These are phyloP conservation scores for Spicauda simplicius DNA, from an alignment of 2,888 invertebrate species.

Conservation along the genomic window DNA sequence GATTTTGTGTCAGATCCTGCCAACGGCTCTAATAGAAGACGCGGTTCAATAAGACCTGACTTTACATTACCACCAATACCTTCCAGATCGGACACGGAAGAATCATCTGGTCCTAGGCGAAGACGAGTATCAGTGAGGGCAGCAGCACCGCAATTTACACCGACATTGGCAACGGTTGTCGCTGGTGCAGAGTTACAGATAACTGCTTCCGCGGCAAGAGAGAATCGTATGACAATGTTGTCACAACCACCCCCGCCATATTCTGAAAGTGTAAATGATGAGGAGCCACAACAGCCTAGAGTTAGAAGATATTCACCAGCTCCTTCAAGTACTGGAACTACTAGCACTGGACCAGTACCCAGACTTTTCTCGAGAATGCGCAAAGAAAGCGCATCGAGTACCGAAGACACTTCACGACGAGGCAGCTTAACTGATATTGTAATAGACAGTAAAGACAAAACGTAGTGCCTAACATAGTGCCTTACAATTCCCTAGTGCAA, in stretches of 20 bases:
- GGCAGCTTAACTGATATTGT: slow-evolving; percentile 79
- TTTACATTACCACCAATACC: slow-evolving; percentile 58
- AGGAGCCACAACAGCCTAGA: slow-evolving; percentile 57
- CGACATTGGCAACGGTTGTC: slow-evolving; percentile 75
- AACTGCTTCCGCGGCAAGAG: slow-evolving; percentile 73
- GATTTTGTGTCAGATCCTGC: slow-evolving; percentile 58
- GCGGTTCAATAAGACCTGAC: slow-evolving; percentile 71
- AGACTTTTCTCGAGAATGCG: slow-evolving; percentile 75
- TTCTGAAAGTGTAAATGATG: slow-evolving; percentile 60
- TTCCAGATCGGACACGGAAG: slow-evolving; percentile 57
- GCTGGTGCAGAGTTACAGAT: slow-evolving; percentile 76
- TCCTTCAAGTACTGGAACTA: slow-evolving; percentile 62
- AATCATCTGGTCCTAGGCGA: slow-evolving; percentile 64
- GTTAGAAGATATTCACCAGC: slow-evolving; percentile 76
- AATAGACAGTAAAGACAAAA: slow-evolving; percentile 79
- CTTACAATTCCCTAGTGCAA: slow-evolving; percentile 57
- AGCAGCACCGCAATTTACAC: slow-evolving; percentile 74
- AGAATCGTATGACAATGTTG: slow-evolving; percentile 74
- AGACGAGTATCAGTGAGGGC: slow-evolving; percentile 75
- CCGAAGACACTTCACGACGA: slow-evolving; percentile 66
- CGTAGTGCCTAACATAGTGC: slow-evolving; percentile 61
- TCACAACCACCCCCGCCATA: slow-evolving; percentile 78
- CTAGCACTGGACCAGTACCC: slow-evolving; percentile 70
- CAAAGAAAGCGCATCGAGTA: slow-evolving; percentile 64
- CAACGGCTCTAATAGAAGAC: slow-evolving; percentile 53